Percentiles rank a stretch among this genome's conserved stretches.
These are phyloP conservation scores for Ornithoptera priamus DNA, from an alignment of 2,888 invertebrate species.

Conservation along the genomic window DNA sequence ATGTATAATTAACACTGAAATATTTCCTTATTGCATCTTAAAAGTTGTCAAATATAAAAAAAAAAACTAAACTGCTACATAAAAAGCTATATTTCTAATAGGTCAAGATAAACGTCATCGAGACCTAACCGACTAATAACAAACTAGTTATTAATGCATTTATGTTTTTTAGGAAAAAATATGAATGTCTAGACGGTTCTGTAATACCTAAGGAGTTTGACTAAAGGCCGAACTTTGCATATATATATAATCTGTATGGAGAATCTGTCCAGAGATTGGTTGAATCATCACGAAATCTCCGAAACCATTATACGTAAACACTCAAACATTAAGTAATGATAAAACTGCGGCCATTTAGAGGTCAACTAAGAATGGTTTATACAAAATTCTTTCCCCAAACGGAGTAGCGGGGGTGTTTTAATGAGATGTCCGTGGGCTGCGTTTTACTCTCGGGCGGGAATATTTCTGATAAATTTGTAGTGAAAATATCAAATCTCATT, in stretches of 20 bases:
- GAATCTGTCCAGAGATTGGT: background rate
- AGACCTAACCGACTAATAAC: slow-evolving; percentile 15
- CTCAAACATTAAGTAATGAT: too few relatives aligned
- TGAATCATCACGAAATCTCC: too few relatives aligned
- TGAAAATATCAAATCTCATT: too few relatives aligned
- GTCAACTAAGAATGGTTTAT: too few relatives aligned
- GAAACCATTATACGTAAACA: too few relatives aligned
- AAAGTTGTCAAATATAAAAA: background rate
- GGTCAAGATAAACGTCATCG: slow-evolving; percentile 14
- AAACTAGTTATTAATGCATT: slow-evolving; percentile 10
- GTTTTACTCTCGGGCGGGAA: too few relatives aligned
- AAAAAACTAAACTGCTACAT: slow-evolving; percentile 5
- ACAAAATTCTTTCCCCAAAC: too few relatives aligned
- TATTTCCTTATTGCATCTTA: background rate
- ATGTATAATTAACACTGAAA: background rate
- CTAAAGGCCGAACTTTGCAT: too few relatives aligned
- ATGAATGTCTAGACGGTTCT: slow-evolving; percentile 16
- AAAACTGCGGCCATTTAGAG: too few relatives aligned
- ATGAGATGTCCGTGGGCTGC: too few relatives aligned
- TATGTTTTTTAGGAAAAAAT: slow-evolving; percentile 4
- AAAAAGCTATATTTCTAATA: slow-evolving; percentile 1
- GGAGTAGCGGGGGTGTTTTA: too few relatives aligned
- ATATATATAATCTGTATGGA: background rate
- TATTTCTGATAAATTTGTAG: too few relatives aligned
- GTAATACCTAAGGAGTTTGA: background rate